Conservation (phyloP, 2,888 invertebrate genomes). For the Gasteruption jaculator region DNA sequence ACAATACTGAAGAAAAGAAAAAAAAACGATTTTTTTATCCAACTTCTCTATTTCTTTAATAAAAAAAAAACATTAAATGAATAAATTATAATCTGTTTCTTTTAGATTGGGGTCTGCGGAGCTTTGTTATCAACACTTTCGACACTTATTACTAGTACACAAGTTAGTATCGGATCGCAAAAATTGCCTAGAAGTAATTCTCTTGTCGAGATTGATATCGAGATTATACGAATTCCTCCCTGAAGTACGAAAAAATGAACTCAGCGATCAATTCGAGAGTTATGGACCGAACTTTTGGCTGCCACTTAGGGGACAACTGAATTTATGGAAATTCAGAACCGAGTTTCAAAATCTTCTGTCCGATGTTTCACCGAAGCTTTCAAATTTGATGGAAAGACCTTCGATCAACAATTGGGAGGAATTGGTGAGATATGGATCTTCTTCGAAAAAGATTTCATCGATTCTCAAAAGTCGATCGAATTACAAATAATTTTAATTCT, state of each 20-base stretch:
- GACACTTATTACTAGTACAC: slow-evolving; percentile 35
- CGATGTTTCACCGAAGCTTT: background rate
- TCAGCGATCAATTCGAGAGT: slow-evolving; percentile 24
- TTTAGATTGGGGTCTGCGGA: slow-evolving; percentile 35
- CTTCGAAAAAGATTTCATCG: too few relatives aligned
- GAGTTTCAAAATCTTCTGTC: background rate
- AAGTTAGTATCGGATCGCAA: slow-evolving; percentile 27
- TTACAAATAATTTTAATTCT: too few relatives aligned
- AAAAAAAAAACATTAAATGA: background rate
- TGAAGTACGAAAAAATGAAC: slow-evolving; percentile 23
- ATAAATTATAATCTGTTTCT: slow-evolving; percentile 4
- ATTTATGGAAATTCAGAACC: slow-evolving; percentile 17
- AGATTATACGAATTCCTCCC: slow-evolving; percentile 36
- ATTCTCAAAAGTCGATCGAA: too few relatives aligned
- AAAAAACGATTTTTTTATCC: slow-evolving; percentile 3
- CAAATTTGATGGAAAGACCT: too few relatives aligned
- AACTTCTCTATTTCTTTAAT: background rate
- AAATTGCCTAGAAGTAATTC: slow-evolving; percentile 29
- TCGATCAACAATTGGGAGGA: too few relatives aligned
- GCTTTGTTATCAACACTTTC: slow-evolving; percentile 34
- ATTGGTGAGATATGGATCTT: too few relatives aligned
- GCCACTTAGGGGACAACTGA: too few relatives aligned
- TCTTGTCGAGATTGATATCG: slow-evolving; percentile 34
- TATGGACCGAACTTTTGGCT: slow-evolving; percentile 23
- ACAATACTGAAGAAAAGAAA: too few relatives aligned